Conservation (phyloP, 2,797 vertebrate genomes). For the Lepidocolaptes lacrymiger region DNA sequence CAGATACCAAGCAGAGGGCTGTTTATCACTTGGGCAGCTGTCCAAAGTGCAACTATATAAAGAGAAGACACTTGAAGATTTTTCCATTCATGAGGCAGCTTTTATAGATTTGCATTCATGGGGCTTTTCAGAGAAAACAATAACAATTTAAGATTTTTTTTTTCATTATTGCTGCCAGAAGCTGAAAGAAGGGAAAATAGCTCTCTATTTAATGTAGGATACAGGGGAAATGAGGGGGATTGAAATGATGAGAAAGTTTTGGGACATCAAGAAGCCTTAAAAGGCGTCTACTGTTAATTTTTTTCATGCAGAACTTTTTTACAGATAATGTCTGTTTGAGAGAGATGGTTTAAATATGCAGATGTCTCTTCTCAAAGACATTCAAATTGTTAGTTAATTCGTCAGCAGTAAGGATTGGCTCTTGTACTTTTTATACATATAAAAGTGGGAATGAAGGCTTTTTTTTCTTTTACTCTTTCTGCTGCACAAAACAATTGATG, state of each 20-base stretch:
- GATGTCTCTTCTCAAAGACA: constrained; percentile 48
- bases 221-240: constrained; percentile 34
- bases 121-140: constrained; percentile 65
- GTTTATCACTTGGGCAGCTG: constrained; percentile 65
- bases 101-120: constrained; percentile 59
- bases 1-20: constrained; percentile 39
- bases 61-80: constrained; percentile 55
- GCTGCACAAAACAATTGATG: constrained; percentile 41
- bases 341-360: constrained; percentile 62
- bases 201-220: constrained; percentile 45
- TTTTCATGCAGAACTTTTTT: constrained; percentile 48
- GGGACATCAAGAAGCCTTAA: constrained; percentile 28
- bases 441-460: neutral
- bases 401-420: constrained; percentile 36
- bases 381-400: constrained; percentile 51
- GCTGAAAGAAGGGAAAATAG: constrained; percentile 30
- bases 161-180: constrained; percentile 53
- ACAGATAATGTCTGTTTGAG: constrained; percentile 26
- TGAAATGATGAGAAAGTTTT: constrained; percentile 33
- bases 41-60: constrained; percentile 38
- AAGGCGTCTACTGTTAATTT: constrained; percentile 53
- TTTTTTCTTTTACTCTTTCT: constrained; percentile 2
- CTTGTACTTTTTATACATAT: constrained; percentile 24
- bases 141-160: constrained; percentile 59
- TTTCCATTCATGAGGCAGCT: constrained; percentile 53